These are phyloP conservation scores for Limnephilus lunatus DNA, from an alignment of 2,888 invertebrate genomes.

Conservation along the genomic window DNA sequence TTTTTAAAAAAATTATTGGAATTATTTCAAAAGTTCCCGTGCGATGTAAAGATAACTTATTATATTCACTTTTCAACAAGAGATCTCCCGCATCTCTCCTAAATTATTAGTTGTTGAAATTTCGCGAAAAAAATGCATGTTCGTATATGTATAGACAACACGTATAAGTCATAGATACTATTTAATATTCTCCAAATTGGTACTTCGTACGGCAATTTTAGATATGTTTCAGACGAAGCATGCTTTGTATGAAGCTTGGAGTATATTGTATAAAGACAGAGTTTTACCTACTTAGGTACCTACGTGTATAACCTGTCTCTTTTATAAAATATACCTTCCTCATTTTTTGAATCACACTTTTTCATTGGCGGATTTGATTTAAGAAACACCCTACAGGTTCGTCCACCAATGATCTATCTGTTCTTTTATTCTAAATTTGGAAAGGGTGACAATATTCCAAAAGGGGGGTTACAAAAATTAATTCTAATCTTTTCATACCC, in stretches of 20 bases:
- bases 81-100: no score
- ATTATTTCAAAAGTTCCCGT: no score
- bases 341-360: background rate
- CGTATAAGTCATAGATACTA: no score
- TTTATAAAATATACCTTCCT: background rate
- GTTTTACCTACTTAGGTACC: background rate
- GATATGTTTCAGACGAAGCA: no score
- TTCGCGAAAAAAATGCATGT: no score
- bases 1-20: no score
- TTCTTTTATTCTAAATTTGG: background rate
- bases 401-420: background rate
- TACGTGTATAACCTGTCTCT: background rate
- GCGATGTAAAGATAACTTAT: no score
- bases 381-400: background rate
- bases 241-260: background rate
- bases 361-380: background rate
- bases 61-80: no score
- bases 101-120: no score
- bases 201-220: no score
- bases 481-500: background rate
- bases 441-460: constrained; percentile 11
- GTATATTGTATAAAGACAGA: background rate
- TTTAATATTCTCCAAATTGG: no score
- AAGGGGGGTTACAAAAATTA: background rate
- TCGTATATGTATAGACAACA: no score